Percentiles rank a stretch among this genome's conserved stretches.
These are phyloP conservation scores for Rhinichthys osculus DNA, from an alignment of 2,797 vertebrate species.

Conservation along the genomic window DNA sequence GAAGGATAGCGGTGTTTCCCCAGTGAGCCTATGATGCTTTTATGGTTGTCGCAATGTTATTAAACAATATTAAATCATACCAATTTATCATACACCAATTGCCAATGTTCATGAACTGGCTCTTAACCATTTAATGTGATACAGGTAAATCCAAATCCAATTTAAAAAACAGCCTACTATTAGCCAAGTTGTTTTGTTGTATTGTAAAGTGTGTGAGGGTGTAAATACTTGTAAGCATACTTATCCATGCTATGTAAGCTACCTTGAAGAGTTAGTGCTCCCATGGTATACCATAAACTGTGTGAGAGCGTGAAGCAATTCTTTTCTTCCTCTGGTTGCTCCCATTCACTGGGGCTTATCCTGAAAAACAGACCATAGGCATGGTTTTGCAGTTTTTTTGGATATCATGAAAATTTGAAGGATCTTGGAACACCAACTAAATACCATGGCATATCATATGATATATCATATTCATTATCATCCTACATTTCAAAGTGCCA, in stretches of 20 bases:
- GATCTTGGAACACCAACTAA: not conserved
- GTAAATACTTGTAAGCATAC: not conserved
- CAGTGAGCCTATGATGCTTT: not conserved
- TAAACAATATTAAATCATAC: not conserved
- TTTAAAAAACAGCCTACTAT: not conserved
- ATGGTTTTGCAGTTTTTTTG: not conserved
- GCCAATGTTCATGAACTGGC: not conserved
- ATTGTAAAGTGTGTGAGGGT: not conserved
- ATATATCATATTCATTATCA: not conserved
- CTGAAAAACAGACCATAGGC: slow-evolving; percentile 55
- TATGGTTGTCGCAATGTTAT: not conserved
- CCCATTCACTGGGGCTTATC: slow-evolving; percentile 87
- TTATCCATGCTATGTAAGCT: slow-evolving; percentile 30
- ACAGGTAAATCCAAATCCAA: not conserved
- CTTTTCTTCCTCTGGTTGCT: slow-evolving; percentile 78
- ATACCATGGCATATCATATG: not conserved
- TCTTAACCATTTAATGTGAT: not conserved
- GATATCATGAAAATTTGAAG: not conserved
- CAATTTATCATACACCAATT: not conserved
- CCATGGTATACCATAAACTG: slow-evolving; percentile 90
- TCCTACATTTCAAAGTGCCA: not conserved
- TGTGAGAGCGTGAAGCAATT: slow-evolving; percentile 85
- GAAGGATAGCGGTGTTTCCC: not conserved
- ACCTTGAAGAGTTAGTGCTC: slow-evolving; percentile 90
- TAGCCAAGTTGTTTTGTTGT: not conserved